Evolutionary conservation across 2,888 invertebrate genomes (phyloP), one percentile per base, ranked within the genome.

Genomic region (Allygus modestus): DNA sequence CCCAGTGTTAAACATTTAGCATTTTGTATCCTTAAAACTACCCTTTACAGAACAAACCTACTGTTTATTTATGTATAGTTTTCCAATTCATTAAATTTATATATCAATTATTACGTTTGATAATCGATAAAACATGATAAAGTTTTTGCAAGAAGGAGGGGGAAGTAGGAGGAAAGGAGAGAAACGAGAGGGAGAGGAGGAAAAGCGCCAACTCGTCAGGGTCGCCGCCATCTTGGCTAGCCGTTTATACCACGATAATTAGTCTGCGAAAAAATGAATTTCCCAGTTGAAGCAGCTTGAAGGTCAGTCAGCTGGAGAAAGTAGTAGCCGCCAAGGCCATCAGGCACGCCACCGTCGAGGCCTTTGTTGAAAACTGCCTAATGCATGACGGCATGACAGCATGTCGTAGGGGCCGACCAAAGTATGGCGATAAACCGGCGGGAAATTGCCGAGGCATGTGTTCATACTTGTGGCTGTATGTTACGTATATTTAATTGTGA

Each of bases 231-330:
- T 77, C 77, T 77, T 77, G 51, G 77, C 23, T 43, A 0, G 77
- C 46, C 46, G 46, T 28, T 77, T 77, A 77, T 58, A 33, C 79
- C 79, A 58, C 58, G 79, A 51, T 79, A 79, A 79, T 79, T 79
- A 79, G 79, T 58, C 79, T 79, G 79, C 79, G 79, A 79, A 79
- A 77, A 79, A 58, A 79, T 79, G 79, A 79, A 79, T 79, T 79
- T 79, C 79, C 79, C 79, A 79, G 79, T 79, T 79, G 79, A 79
- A 58, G 79, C 31, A 12, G 79, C 51, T 54, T 58, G 79, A 58
- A 79, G 79, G 79, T 58, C 79, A 37, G 26, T 23, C 28, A 17
- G 46, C 1, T 28, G 41, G 41, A 28, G 43, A 41, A 28, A 65
- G 65, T 31, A 65, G 65, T 65, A 20, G 65, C 31, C 31, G 31